Percentiles rank a stretch among this genome's conserved stretches.
These are phyloP conservation scores for Harpegnathos saltator DNA, from an alignment of 1,140 invertebrate species.

Conservation along the genomic window DNA sequence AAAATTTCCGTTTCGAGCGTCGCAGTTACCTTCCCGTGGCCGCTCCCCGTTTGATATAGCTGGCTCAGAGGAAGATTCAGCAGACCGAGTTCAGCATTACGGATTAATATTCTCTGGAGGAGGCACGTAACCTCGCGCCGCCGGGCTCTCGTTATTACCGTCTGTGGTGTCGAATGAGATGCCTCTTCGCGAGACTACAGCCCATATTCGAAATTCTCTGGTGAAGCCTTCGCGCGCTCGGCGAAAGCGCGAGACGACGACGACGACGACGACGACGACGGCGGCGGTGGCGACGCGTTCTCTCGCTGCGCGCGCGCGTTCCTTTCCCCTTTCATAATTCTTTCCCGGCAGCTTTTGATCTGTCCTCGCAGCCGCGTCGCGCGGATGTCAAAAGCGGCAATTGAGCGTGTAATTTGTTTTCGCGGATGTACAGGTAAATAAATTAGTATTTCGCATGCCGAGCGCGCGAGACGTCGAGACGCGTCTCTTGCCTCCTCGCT, in stretches of 20 bases:
- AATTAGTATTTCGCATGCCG: conserved; percentile 26
- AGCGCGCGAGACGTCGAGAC: too few relatives aligned
- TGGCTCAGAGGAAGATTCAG: conserved; percentile 69
- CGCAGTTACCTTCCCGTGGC: conserved; percentile 24
- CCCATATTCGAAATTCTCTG: conserved; percentile 58
- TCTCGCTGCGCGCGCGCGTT: not conserved
- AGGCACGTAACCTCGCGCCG: conserved; percentile 69
- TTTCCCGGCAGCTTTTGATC: conserved; percentile 29
- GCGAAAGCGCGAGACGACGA: not conserved
- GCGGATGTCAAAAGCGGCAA: conserved; percentile 23
- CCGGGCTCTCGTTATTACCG: conserved; percentile 72
- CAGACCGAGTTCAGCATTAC: conserved; percentile 72
- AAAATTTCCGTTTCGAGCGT: conserved; percentile 41
- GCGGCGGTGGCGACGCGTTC: too few relatives aligned
- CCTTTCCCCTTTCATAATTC: conserved; percentile 48
- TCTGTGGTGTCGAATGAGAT: conserved; percentile 70
- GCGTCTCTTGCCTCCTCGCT: too few relatives aligned
- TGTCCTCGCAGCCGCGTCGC: not conserved
- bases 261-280: too few relatives aligned
- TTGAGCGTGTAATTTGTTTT: conserved; percentile 30
- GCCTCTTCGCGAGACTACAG: conserved; percentile 52
- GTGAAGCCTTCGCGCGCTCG: conserved; percentile 14
- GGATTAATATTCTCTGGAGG: conserved; percentile 73
- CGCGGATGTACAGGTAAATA: conserved; percentile 28
- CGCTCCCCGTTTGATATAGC: conserved; percentile 55